Evolutionary conservation across 2,797 vertebrate species (phyloP).

Genomic region (Catamblyrhynchus diadema): DNA sequence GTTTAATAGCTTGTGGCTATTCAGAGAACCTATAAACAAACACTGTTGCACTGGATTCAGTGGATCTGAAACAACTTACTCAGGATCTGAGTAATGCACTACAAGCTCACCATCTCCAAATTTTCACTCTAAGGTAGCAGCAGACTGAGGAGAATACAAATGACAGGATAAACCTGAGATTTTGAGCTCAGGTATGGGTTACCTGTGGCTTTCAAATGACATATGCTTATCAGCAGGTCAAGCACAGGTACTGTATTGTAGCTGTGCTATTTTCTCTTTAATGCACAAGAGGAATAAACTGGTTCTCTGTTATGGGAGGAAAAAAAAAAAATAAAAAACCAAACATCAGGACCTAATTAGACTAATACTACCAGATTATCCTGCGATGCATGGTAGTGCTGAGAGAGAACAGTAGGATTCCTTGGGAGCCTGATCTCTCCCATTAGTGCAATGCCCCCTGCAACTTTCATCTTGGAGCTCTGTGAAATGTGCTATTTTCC

Average conservation of each 20-base stretch:
- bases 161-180: not conserved
- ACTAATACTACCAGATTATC: not conserved
- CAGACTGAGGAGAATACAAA: not conserved
- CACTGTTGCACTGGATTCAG: not conserved
- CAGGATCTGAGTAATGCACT: not conserved
- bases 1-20: not conserved
- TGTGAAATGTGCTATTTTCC: not conserved
- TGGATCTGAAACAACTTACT: not conserved
- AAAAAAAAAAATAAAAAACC: accelerated
- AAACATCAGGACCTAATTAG: not conserved
- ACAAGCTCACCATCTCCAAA: not conserved
- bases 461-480: not conserved
- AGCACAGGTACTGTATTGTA: not conserved
- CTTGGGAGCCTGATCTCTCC: not conserved
- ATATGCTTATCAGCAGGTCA: not conserved
- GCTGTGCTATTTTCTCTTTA: not conserved
- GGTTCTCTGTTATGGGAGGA: not conserved
- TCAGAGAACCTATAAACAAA: not conserved
- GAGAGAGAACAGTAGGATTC: not conserved
- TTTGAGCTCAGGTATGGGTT: not conserved
- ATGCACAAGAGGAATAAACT: not conserved
- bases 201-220: not conserved
- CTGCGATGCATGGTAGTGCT: not conserved
- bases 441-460: not conserved
- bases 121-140: not conserved